Evolutionary conservation across 1,140 invertebrate genomes (phyloP).

Genomic region (Drosophila arizonae): DNA sequence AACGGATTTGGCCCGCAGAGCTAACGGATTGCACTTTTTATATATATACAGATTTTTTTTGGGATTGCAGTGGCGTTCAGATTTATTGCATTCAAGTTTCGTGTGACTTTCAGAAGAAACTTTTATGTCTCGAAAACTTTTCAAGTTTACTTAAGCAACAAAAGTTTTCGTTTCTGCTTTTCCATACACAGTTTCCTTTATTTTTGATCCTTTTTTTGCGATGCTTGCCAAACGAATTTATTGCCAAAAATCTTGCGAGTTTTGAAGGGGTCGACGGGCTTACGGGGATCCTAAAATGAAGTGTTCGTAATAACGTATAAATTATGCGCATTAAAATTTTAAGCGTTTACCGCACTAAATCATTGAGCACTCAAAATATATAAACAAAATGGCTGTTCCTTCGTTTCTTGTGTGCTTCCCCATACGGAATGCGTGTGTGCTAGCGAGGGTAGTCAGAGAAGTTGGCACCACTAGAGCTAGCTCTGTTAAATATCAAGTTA

Average conservation of each 20-base stretch:
- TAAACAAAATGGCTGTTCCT: constrained; percentile 36
- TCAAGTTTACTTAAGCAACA: constrained; percentile 82
- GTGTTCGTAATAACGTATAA: constrained; percentile 71
- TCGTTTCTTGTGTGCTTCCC: background rate
- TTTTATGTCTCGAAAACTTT: constrained; percentile 81
- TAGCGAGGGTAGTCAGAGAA: constrained; percentile 1
- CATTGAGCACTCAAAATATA: constrained; percentile 38
- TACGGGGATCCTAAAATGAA: constrained; percentile 49
- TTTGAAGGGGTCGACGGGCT: background rate
- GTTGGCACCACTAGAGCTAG: background rate
- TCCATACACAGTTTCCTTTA: constrained; percentile 20
- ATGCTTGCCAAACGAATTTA: constrained; percentile 61
- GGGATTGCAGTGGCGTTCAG: constrained; percentile 59
- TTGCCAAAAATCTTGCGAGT: constrained; percentile 59
- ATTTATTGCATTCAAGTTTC: constrained; percentile 80
- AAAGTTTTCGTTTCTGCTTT: constrained; percentile 66
- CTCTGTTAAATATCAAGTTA: no score
- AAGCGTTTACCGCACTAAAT: constrained; percentile 46
- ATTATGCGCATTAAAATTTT: constrained; percentile 74
- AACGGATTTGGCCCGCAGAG: constrained; percentile 63
- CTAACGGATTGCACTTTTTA: constrained; percentile 60
- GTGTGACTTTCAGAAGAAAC: constrained; percentile 80
- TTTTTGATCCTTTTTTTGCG: constrained; percentile 29
- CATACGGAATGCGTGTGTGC: background rate
- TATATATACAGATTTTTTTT: constrained; percentile 24